Evolutionary conservation across 1,140 invertebrate genomes (phyloP).

Genomic region (Ceratina calcarata): DNA sequence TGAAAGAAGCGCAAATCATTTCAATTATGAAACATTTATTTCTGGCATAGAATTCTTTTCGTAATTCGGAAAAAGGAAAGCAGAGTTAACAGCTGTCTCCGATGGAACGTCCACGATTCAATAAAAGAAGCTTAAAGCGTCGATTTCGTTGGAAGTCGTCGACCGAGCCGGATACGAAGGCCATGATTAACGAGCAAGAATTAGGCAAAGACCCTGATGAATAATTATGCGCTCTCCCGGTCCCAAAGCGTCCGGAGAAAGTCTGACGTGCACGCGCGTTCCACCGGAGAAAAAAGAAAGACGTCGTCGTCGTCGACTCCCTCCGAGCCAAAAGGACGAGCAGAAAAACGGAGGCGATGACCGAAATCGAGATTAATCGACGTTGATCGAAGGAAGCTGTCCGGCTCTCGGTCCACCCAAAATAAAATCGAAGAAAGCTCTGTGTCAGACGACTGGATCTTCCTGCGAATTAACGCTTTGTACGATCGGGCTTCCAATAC

Average conservation of each 20-base stretch:
- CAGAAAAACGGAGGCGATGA: constrained; percentile 23
- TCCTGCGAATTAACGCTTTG: constrained; percentile 57
- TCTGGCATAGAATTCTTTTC: too few species aligned
- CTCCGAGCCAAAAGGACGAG: background rate
- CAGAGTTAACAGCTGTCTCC: background rate
- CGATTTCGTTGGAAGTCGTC: constrained; percentile 45
- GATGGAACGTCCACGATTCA: constrained; percentile 11
- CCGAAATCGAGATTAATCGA: constrained; percentile 71
- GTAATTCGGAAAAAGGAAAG: background rate
- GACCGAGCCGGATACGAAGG: constrained; percentile 44
- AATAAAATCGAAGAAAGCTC: constrained; percentile 11
- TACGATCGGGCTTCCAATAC: constrained; percentile 39
- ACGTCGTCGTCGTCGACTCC: background rate
- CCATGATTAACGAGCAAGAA: constrained; percentile 65
- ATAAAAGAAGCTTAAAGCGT: constrained; percentile 41
- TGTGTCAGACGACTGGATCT: constrained; percentile 1
- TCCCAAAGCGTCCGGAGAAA: constrained; percentile 28
- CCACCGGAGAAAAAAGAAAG: constrained; percentile 19
- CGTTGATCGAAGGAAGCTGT: constrained; percentile 66
- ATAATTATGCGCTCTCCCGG: constrained; percentile 58
- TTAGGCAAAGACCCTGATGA: constrained; percentile 64
- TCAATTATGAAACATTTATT: too few species aligned
- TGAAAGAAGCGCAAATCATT: background rate
- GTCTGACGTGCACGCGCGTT: constrained; percentile 38
- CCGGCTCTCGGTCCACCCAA: constrained; percentile 13